A percentile compares a stretch with the other conserved stretches of the same genome.
These are phyloP conservation scores for Caenorhabditis plicata DNA, from an alignment of 2,888 invertebrate species.

Conservation along the genomic window DNA sequence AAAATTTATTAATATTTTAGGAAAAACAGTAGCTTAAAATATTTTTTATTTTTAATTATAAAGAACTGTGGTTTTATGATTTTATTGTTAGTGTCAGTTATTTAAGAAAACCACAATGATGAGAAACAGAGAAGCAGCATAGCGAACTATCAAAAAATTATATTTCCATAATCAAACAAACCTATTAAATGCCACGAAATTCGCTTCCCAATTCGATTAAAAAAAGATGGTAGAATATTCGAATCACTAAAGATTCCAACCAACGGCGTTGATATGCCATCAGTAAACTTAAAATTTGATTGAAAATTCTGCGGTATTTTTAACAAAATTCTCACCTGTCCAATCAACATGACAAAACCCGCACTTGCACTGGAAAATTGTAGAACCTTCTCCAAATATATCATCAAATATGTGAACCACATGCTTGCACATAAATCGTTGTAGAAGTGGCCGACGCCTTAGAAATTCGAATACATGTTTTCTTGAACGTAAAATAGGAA, in stretches of 20 bases:
- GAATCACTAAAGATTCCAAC: conserved; percentile 81
- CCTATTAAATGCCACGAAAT: conserved; percentile 88
- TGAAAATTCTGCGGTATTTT: not conserved
- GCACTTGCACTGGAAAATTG: conserved; percentile 60
- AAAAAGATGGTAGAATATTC: conserved; percentile 72
- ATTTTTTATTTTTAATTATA: too few species aligned
- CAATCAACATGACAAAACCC: conserved; percentile 77
- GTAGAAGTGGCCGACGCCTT: conserved; percentile 80
- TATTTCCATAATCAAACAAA: too few species aligned
- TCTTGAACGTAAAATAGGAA: not conserved
- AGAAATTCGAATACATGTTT: not conserved
- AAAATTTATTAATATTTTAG: not conserved
- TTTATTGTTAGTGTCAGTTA: too few species aligned
- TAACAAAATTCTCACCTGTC: conserved; percentile 58
- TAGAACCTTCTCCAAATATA: conserved; percentile 75
- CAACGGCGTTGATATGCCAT: conserved; percentile 83
- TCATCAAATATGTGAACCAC: conserved; percentile 88
- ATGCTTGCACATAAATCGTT: conserved; percentile 90
- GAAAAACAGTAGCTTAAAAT: too few species aligned
- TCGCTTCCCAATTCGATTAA: conserved; percentile 75
- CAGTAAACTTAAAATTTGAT: conserved; percentile 71
- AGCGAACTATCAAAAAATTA: conserved; percentile 3
- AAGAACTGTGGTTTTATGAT: too few species aligned
- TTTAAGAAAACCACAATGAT: too few species aligned
- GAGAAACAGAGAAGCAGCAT: not conserved